These are phyloP conservation scores for Erebia aethiops DNA, from an alignment of 2,888 invertebrate genomes.

Conservation along the genomic window DNA sequence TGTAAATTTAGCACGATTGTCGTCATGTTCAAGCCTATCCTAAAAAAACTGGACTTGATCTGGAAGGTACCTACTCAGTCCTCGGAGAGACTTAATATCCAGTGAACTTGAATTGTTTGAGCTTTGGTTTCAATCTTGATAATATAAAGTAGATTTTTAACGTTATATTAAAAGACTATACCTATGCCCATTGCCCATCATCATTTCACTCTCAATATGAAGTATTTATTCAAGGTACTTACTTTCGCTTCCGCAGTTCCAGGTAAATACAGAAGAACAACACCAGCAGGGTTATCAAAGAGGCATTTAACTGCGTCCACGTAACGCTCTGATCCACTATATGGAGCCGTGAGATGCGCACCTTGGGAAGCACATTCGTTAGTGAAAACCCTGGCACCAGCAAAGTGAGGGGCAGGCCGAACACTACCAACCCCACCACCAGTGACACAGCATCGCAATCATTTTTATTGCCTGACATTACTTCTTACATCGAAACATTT, in stretches of 20 bases:
- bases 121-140: too few species aligned
- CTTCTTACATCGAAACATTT: conserved; percentile 35
- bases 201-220: background rate
- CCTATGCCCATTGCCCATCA: background rate
- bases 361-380: conserved; percentile 68
- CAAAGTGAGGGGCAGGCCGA: conserved; percentile 65
- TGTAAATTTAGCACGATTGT: too few species aligned
- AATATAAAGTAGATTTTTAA: too few species aligned
- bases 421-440: conserved; percentile 54
- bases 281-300: conserved; percentile 50
- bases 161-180: too few species aligned
- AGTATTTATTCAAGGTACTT: conserved; percentile 40
- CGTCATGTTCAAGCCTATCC: too few species aligned
- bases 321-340: conserved; percentile 56
- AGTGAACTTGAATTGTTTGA: too few species aligned
- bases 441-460: conserved; percentile 44
- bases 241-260: conserved; percentile 72
- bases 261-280: conserved; percentile 68
- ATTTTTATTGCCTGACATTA: conserved; percentile 47
- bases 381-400: conserved; percentile 67
- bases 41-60: too few species aligned
- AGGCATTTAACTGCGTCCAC: conserved; percentile 65
- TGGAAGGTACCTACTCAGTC: too few species aligned
- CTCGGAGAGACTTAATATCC: too few species aligned
- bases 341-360: conserved; percentile 61